Evolutionary conservation across 2,113 vertebrate genomes (phyloP), one percentile per base, ranked within the genome.

Genomic region (Cichladusa arquata): DNA sequence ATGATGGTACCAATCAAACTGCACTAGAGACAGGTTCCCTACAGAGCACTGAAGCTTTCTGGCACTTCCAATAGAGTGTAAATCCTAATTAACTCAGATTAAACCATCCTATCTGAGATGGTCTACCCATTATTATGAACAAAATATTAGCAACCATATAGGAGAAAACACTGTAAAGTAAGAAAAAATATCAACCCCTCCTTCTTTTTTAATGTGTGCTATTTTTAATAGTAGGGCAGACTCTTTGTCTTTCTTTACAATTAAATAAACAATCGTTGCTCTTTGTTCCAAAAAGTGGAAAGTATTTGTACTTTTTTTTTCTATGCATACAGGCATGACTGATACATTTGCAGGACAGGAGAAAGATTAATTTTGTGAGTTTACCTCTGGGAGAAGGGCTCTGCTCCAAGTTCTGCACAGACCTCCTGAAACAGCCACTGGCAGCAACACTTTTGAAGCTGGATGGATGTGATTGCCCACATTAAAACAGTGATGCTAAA

Each of bases 1-100:
- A 95, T 77, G 93, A 94, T 87, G 74, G 83, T 84, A 92, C 74
- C 88, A 87, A 93, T 88, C 94, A 93, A 91, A 65, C 79, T 79
- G 78, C 82, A 89, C 60, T 76, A 79, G 66, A 92, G 48, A 90
- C 91, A 96, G 81, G 82, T 60, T 95, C 72, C 77, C 79, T 86
- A 73, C 57, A 88, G 92, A 88, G 86, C 86, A 48, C 56, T 45
- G 76, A 81, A 92, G 69, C 42, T 95, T 96, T 53, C 81, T 93
- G 61, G 94, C 92, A 89, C 80, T 96, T 91, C 48, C 42, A 91
- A 89, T 69, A 93, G 60, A 92, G 42, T 80, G 81, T 84, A 86
- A 91, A 93, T 95, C 91, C 73, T 88, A 53, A 90, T 78, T 76
- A 95, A 85, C 17, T 89, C 60, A 66, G 76, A 96, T 95, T 80